Conservation (phyloP, 2,888 invertebrate species). For the Cheilosia impressa region DNA sequence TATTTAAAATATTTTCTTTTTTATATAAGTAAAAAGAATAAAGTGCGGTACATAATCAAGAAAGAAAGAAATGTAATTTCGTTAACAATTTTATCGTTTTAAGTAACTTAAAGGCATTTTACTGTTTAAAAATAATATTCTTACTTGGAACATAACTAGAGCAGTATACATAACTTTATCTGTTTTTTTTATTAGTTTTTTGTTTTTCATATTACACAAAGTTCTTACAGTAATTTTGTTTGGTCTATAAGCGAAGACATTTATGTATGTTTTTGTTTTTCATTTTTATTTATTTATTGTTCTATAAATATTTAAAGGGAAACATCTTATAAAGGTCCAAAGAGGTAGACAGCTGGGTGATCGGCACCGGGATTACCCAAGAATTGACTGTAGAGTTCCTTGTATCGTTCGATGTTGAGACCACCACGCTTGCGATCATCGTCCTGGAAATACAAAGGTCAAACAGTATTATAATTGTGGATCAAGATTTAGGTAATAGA, state of each 20-base stretch:
- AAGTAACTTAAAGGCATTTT: conserved; percentile 52
- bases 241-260: conserved; percentile 69
- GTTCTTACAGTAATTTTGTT: conserved; percentile 61
- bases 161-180: conserved; percentile 45
- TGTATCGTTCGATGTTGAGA: conserved; percentile 90
- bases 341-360: conserved; percentile 90
- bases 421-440: conserved; percentile 92
- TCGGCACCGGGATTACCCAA: conserved; percentile 90
- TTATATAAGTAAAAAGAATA: conserved; percentile 4
- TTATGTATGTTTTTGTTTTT: conserved; percentile 18
- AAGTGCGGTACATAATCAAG: conserved; percentile 59
- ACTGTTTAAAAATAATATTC: conserved; percentile 41
- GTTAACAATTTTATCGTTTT: conserved; percentile 57
- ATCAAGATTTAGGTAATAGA: background rate
- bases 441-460: conserved; percentile 85
- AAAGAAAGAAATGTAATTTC: conserved; percentile 47
- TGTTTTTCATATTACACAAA: conserved; percentile 49
- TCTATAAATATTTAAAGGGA: conserved; percentile 31
- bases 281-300: conserved; percentile 17
- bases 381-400: conserved; percentile 93
- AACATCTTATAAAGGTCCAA: conserved; percentile 87
- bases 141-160: conserved; percentile 67
- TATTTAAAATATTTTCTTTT: conserved; percentile 17
- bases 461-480: background rate
- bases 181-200: conserved; percentile 23